phyloP scores from a whole-genome alignment of 2,113 vertebrate species.

The Bubalus kerabau region DNA sequence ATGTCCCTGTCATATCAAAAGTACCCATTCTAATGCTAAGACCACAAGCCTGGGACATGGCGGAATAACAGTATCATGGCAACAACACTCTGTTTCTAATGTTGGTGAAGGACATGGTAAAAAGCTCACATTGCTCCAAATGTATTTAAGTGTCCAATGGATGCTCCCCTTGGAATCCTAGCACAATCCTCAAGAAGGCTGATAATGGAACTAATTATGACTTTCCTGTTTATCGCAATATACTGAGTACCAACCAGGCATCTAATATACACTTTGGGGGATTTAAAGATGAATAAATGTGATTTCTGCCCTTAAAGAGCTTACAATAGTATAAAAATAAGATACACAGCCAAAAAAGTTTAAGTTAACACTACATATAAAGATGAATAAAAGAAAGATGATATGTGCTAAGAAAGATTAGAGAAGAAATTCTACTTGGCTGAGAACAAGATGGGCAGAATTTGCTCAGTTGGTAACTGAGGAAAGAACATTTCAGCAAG shows the following conservation, averaged over 20 bases:
- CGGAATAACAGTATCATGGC: conserved; percentile 85
- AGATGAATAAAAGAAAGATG: not conserved
- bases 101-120: not conserved
- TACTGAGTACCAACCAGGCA: not conserved
- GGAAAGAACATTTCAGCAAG: not conserved
- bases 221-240: not conserved
- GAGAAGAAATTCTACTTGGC: not conserved
- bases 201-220: not conserved
- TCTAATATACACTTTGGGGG: not conserved
- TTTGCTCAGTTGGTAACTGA: not conserved
- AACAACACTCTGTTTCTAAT: not conserved
- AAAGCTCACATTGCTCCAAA: not conserved
- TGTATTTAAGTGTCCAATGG: not conserved
- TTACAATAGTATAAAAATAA: not conserved
- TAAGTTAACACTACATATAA: not conserved
- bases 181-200: not conserved
- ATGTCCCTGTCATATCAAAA: conserved; percentile 77
- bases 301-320: not conserved
- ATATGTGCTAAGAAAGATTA: not conserved
- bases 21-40: conserved; percentile 85
- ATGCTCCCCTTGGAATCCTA: not conserved
- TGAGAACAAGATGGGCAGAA: not conserved
- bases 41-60: conserved; percentile 86
- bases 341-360: not conserved
- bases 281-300: not conserved